Conservation (phyloP, 2,888 invertebrate species). For the Drosophila barbarae region DNA sequence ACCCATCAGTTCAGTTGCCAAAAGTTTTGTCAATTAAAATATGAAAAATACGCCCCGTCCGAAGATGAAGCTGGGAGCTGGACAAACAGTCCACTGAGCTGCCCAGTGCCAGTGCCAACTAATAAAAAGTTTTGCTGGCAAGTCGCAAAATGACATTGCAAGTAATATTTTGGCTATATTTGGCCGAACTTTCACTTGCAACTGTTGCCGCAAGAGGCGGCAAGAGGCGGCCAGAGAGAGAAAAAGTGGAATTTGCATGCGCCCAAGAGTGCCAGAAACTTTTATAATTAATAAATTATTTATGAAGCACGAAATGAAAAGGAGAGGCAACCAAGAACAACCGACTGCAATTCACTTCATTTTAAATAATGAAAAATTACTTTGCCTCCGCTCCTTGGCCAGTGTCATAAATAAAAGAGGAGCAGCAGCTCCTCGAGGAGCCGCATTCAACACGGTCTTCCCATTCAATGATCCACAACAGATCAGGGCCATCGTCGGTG, state of each 20-base stretch:
- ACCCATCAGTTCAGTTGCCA: constrained; percentile 66
- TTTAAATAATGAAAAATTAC: constrained; percentile 72
- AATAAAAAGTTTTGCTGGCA: constrained; percentile 69
- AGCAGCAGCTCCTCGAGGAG: constrained; percentile 17
- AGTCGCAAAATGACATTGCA: constrained; percentile 68
- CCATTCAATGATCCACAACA: constrained; percentile 37
- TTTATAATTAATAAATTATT: constrained; percentile 74
- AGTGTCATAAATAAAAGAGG: constrained; percentile 67
- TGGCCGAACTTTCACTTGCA: constrained; percentile 60
- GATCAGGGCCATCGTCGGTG: constrained; percentile 17
- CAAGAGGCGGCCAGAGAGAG: background rate
- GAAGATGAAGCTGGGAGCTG: constrained; percentile 14
- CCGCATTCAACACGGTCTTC: constrained; percentile 9
- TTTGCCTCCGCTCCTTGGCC: constrained; percentile 55
- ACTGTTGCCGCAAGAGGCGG: constrained; percentile 57
- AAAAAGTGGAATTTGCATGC: constrained; percentile 59
- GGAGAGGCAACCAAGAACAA: constrained; percentile 43
- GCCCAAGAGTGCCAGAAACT: constrained; percentile 61
- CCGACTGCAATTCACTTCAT: constrained; percentile 68
- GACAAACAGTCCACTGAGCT: constrained; percentile 28
- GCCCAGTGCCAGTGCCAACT: constrained; percentile 51
- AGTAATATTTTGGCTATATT: constrained; percentile 61
- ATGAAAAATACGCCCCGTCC: constrained; percentile 64
- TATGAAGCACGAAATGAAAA: constrained; percentile 70
- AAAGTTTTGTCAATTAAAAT: constrained; percentile 74